Evolutionary conservation across 2,888 invertebrate species (phyloP).

Genomic region (Atethmia centrago): DNA sequence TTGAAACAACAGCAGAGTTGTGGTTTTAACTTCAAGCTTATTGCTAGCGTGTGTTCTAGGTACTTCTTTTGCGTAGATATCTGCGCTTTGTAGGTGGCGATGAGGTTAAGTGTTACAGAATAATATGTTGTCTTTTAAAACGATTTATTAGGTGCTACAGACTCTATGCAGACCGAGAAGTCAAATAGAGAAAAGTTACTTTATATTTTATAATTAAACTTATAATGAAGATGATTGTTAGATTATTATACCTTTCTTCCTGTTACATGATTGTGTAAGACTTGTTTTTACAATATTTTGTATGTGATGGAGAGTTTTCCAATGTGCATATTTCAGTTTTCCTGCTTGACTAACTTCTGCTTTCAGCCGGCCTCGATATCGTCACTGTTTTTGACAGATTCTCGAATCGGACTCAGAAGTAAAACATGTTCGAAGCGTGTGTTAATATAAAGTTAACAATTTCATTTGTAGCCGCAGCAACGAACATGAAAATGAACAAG

Average conservation of each 20-base stretch:
- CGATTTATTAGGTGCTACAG: neutral
- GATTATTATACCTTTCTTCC: neutral
- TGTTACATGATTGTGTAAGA: too few species aligned
- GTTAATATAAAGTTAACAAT: neutral
- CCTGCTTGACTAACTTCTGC: slow-evolving; percentile 60
- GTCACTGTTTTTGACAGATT: slow-evolving; percentile 64
- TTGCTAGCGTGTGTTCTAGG: slow-evolving; percentile 27
- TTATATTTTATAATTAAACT: neutral
- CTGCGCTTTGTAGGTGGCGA: slow-evolving; percentile 9
- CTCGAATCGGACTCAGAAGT: slow-evolving; percentile 7
- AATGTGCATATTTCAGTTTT: slow-evolving; percentile 40
- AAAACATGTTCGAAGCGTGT: slow-evolving; percentile 1
- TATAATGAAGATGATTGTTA: neutral
- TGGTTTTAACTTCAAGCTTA: slow-evolving; percentile 58
- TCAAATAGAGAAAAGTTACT: neutral
- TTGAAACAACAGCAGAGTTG: slow-evolving; percentile 63
- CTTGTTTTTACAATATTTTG: neutral
- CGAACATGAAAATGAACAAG: neutral
- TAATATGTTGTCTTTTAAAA: neutral
- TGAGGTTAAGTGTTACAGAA: neutral
- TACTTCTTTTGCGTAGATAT: slow-evolving; percentile 28
- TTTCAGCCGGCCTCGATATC: slow-evolving; percentile 59
- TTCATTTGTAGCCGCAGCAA: neutral
- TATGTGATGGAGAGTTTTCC: slow-evolving; percentile 10
- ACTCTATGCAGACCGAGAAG: too few species aligned